Base-by-base conservation (phyloP, 2,113 vertebrate species). In the Nibea coibor region DNA sequence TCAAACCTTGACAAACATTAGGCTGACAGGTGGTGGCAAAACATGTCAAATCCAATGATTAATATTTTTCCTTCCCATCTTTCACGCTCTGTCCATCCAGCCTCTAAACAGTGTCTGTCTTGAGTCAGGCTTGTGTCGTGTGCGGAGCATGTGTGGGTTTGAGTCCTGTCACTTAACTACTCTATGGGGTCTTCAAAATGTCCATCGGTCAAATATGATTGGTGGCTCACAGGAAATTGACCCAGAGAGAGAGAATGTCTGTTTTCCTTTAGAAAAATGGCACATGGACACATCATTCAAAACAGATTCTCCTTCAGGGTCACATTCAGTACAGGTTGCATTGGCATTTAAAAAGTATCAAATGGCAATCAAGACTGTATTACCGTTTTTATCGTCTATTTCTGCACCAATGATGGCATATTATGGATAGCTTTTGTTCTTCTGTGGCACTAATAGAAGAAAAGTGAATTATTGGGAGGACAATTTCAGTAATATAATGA, bases 1-100 rank as follows among this genome's bases (percentile, higher is more conserved):
- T 59, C 43, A 78, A 85, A 78, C 82, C 59, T 81, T 67, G 78
- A 88, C 79, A 61, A 79, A 85, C 61, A 84, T 87, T 64, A 62
- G 31, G 75, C 56, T 86, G 87, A 89, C 88, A 88, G 84, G 58
- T 83, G 76, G 80, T 83, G 75, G 53, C 81, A 88, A 88, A 88
- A 91, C 75, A 87, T 86, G 89, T 92, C 84, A 92, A 78, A 88
- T 83, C 58, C 22, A 62, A 35, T 90, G 80, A 85, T 85, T 88
- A 79, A 89, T 82, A 77, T 80, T 84, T 84, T 86, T 86, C 62
- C 35, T 65, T n/a, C 26, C 56, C 73, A 62, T 88, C 67, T 81
- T 72, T 80, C 69, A 75, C 43, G 57, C 61, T 77, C 39, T 74
- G 61, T 88, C 76, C 59, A 82, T 92, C 66, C 26, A 31, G 59